These are phyloP conservation scores for Drosophila rubida DNA, from an alignment of 2,888 invertebrate genomes.

Conservation along the genomic window DNA sequence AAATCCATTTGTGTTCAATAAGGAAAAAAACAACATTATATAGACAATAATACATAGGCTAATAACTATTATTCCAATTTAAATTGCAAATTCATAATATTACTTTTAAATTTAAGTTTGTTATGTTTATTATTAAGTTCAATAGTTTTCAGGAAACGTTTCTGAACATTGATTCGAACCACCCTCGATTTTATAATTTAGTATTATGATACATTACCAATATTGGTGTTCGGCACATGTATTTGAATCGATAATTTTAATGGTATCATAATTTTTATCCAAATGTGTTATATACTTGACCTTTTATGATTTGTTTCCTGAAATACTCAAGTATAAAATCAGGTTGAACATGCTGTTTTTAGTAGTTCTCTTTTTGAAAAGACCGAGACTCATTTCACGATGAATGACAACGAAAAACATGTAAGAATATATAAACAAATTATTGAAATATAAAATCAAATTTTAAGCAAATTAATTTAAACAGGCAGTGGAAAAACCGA, in stretches of 20 bases:
- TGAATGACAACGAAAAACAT: slow-evolving; percentile 50
- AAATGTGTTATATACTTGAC: background rate
- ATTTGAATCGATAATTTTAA: background rate
- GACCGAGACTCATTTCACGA: slow-evolving; percentile 2
- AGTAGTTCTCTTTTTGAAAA: background rate
- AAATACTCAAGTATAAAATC: background rate
- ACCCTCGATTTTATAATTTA: background rate
- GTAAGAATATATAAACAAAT: slow-evolving; percentile 34
- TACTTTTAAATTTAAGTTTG: too few relatives aligned
- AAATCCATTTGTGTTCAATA: too few relatives aligned
- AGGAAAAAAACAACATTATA: too few relatives aligned
- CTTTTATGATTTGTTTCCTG: background rate
- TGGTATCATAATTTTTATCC: background rate
- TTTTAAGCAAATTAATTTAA: background rate
- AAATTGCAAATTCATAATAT: too few relatives aligned
- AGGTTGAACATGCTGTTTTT: background rate
- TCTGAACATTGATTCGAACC: background rate
- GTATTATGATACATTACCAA: background rate
- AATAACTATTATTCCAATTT: too few relatives aligned
- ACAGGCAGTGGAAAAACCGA: slow-evolving; percentile 30
- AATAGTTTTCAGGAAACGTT: too few relatives aligned
- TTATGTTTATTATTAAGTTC: too few relatives aligned
- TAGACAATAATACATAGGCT: too few relatives aligned
- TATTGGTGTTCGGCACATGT: background rate
- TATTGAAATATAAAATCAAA: background rate